Base-by-base conservation (phyloP, 2,888 invertebrate species). In the Patella ulyssiponensis region DNA sequence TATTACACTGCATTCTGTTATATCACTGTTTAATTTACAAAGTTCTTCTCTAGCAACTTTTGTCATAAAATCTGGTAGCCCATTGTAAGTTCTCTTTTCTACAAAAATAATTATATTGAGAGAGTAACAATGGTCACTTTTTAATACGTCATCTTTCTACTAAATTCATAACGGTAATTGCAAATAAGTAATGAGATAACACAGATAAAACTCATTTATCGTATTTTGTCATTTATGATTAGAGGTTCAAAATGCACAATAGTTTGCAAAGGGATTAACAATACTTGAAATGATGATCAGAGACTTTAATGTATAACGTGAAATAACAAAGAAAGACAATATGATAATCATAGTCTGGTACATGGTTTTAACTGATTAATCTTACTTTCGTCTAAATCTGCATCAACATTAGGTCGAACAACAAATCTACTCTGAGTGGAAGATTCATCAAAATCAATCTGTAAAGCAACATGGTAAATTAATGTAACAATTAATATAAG, bases 331-430 rank as follows among this genome's bases (percentile, higher is more conserved):
- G 33, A 33, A 27, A 27, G 27, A 27, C 27, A 27, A 27, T 27
- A 27, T 27, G 27, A 27, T 27, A 27, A 33, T 33, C 4, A 2
- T 33, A 33, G 4, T 33, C 4, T 33, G 33, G 4, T 33, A 4
- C 3, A 33, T 33, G 33, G 33, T 33, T 33, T 0, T 33, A 33
- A 3, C 4, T 33, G 33, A 33, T 3, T 33, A 33, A 33, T 44
- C 88, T 84, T 85, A 93, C 93, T 94, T 87, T 94, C 94, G 90
- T 97, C 97, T 71, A 97, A 92, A 81, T 94, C 94, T 3, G 94
- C 92, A 89, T 96, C 96, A 3, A 97, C 94, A 74, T 95, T 96
- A 44, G 94, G 91, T 85, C 95, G 95, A 0, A 97, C 95, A 0
- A 94, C 94, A 85, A 97, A 95, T 86, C 95, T 94, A 56, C 94